Evolutionary conservation across 2,113 vertebrate species (phyloP), one percentile per base, ranked within the genome.

Genomic region (Oreochromis spilurus): DNA sequence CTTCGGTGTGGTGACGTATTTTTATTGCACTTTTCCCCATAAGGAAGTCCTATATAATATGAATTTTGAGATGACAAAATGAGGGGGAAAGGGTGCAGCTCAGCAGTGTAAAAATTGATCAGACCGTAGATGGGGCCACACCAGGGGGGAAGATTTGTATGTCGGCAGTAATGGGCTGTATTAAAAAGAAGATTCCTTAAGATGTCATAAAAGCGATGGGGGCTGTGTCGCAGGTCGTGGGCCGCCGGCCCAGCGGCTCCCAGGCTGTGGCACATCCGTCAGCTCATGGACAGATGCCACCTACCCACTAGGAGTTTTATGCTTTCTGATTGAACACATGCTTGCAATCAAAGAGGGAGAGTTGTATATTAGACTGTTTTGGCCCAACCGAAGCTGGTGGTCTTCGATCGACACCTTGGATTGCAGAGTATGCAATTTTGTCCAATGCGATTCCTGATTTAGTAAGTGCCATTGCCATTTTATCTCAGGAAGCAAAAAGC

Each of bases 81-180:
- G 97, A 97, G 96, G 96, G 96, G 96, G 97, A 97, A 97, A 97
- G 97, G 96, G 97, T 92, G 93, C 79, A 95, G 97, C 97, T 99
- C 98, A 99, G 99, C 98, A 99, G 96, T 97, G 98, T 99, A 99
- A 99, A 99, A 99, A 99, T 99, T 99, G 98, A 99, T 99, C 98
- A 99, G 98, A 95, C 97, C 96, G 95, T 97, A 98, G 98, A 97
- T 96, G 97, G 97, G 97, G 96, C 97, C 97, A 97, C 96, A 97
- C 96, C 95, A 96, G 96, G 96, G 97, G 17, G 0, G 5, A 98
- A 99, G 98, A 99, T 99, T 99, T 99, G 98, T 99, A 99, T 98
- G 98, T 97, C 96, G 96, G 97, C 97, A 97, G 98, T 99, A 99
- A 99, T 99, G 98, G 98, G 97, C 97, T 98, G 97, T 98, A 99